A percentile compares a stretch with the other conserved stretches of the same genome.
phyloP scores from a whole-genome alignment of 2,888 invertebrate species.

The Magallana nippona region DNA sequence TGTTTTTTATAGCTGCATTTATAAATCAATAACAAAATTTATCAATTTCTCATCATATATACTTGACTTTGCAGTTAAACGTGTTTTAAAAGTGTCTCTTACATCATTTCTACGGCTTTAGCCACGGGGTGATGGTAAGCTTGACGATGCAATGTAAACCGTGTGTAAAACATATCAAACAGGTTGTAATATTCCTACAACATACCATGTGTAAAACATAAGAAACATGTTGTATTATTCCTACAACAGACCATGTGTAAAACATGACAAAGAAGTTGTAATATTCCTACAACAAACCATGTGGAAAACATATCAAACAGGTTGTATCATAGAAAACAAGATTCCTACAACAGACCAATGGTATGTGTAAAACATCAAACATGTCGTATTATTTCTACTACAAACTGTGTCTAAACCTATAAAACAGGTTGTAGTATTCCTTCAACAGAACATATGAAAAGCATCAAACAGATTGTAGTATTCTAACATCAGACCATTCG shows the following conservation, averaged over 20 bases:
- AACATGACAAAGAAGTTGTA: no score
- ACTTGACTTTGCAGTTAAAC: no score
- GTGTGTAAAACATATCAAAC: conserved; percentile 21
- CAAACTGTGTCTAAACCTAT: background rate
- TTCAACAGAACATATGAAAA: background rate
- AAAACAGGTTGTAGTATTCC: background rate
- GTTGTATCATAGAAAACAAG: no score
- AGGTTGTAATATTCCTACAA: conserved; percentile 18
- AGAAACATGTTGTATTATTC: no score
- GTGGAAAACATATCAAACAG: background rate
- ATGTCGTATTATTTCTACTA: no score
- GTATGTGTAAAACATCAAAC: no score
- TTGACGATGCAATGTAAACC: conserved; percentile 12
- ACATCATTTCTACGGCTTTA: background rate
- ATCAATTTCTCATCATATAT: no score
- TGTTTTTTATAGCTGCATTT: no score
- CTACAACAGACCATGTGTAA: no score
- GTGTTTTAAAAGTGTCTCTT: background rate
- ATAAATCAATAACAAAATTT: no score
- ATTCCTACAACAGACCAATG: no score
- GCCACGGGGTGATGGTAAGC: background rate
- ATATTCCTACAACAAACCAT: background rate
- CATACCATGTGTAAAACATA: background rate
- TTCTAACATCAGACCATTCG: no score
- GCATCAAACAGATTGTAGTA: background rate